These are phyloP conservation scores for Ascidia mentula DNA, from an alignment of 23 tunicate genomes.

Conservation along the genomic window DNA sequence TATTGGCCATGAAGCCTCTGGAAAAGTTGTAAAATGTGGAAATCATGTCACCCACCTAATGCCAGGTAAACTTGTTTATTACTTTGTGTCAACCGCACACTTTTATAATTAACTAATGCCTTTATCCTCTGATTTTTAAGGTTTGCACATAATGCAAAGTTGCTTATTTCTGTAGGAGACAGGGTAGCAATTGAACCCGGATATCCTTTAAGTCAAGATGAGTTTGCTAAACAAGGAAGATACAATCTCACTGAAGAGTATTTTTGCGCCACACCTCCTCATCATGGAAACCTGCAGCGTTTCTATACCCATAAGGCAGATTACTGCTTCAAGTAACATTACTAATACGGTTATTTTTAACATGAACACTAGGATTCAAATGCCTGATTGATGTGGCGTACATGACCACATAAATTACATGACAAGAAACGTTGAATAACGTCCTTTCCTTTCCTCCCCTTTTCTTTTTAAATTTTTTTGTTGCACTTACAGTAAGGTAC, in stretches of 20 bases:
- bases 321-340: conserved; percentile 82
- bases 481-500: neutral
- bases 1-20: conserved; percentile 99
- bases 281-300: conserved; percentile 83
- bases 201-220: conserved; percentile 85
- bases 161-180: conserved; percentile 79
- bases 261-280: conserved; percentile 99
- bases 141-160: no score
- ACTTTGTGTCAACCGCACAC: no score
- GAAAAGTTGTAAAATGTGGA: conserved; percentile 85
- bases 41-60: conserved; percentile 76
- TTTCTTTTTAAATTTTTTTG: neutral
- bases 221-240: conserved; percentile 72
- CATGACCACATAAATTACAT: no score
- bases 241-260: conserved; percentile 89
- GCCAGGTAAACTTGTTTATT: conserved; percentile 46
- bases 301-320: conserved; percentile 91
- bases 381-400: neutral
- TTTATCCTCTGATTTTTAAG: no score
- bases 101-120: no score
- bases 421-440: no score
- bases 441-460: no score
- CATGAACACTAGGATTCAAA: no score
- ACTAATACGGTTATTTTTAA: neutral
- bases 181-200: conserved; percentile 99